phyloP scores from a whole-genome alignment of 2,888 invertebrate species.

The Pristionchus arcanus region DNA sequence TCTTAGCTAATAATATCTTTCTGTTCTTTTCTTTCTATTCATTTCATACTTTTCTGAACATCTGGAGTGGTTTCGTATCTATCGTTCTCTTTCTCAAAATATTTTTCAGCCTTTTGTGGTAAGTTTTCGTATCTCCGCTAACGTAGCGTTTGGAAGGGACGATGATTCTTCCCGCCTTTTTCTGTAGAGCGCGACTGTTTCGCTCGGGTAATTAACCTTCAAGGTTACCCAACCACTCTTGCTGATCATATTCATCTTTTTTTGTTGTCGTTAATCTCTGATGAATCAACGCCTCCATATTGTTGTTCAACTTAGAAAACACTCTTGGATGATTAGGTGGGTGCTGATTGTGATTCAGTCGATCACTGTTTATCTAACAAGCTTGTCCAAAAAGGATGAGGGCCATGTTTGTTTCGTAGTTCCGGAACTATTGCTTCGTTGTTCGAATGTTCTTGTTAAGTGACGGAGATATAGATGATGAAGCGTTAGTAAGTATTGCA shows the following conservation, averaged over 20 bases:
- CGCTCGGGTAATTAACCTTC: constrained; percentile 20
- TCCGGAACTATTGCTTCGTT: background rate
- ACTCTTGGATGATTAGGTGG: background rate
- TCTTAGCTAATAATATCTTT: background rate
- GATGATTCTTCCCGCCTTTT: constrained; percentile 1
- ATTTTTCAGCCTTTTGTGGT: constrained; percentile 9
- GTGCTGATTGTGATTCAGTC: background rate
- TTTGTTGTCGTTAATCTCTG: background rate
- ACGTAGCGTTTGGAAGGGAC: too few relatives aligned
- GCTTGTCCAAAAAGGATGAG: background rate
- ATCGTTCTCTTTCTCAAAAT: background rate
- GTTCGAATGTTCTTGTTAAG: background rate
- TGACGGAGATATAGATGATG: background rate
- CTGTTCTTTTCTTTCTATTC: constrained; percentile 11
- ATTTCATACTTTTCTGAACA: background rate
- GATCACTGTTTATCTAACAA: constrained; percentile 8
- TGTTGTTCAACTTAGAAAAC: background rate
- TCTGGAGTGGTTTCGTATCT: background rate
- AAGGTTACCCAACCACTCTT: background rate
- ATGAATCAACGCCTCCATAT: background rate
- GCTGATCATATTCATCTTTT: background rate
- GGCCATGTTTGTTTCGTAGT: background rate
- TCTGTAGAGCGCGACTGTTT: constrained; percentile 10
- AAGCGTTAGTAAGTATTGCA: constrained; percentile 7
- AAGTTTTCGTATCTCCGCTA: background rate